A percentile compares a stretch with the other conserved stretches of the same genome.
Evolutionary conservation across 2,888 invertebrate genomes (phyloP).

Genomic region (Arctia plantaginis): DNA sequence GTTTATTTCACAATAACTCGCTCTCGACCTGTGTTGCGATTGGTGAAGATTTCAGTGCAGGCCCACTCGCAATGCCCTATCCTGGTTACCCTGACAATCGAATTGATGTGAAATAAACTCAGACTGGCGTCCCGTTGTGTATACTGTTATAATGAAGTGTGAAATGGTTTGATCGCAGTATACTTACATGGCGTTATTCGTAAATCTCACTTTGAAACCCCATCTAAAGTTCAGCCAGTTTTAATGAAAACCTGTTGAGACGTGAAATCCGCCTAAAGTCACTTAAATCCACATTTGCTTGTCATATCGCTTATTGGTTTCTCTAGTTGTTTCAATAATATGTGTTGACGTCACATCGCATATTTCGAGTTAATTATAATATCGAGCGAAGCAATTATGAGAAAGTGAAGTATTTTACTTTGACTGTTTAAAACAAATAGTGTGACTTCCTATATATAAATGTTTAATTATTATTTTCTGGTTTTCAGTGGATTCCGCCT

Average conservation of each 20-base stretch:
- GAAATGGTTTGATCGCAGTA: too few species aligned
- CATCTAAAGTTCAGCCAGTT: background rate
- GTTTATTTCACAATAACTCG: too few species aligned
- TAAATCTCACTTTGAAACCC: background rate
- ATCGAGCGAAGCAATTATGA: too few species aligned
- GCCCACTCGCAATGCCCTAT: too few species aligned
- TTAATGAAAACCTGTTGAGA: background rate
- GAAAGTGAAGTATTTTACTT: background rate
- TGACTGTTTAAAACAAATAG: background rate
- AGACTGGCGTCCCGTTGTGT: background rate
- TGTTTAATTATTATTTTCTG: constrained; percentile 1
- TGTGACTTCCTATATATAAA: background rate
- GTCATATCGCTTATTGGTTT: background rate
- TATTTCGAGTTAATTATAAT: background rate
- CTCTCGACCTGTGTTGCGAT: too few species aligned
- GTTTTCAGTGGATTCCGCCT: constrained; percentile 92
- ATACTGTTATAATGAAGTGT: background rate
- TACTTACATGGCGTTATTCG: background rate
- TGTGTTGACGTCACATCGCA: background rate
- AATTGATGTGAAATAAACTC: too few species aligned
- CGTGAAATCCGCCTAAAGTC: background rate
- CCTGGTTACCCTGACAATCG: too few species aligned
- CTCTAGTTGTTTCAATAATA: background rate
- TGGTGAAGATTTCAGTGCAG: too few species aligned
- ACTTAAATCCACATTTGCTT: background rate